Percentiles rank a stretch among this genome's conserved stretches.
These are phyloP conservation scores for Drosophila sechellia DNA, from an alignment of 1,140 invertebrate genomes.

Conservation along the genomic window DNA sequence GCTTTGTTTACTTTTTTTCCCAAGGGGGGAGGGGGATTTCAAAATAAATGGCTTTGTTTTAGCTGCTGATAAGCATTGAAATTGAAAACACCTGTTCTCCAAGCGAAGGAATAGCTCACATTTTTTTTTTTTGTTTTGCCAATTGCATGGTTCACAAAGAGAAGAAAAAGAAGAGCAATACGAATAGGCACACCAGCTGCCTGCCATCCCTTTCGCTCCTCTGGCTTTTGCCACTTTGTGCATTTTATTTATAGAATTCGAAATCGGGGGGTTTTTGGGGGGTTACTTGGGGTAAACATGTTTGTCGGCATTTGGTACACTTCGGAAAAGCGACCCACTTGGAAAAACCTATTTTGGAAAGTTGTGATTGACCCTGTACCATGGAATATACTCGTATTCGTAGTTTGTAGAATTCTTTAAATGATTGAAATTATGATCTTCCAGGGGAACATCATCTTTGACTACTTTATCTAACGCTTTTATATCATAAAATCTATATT, in stretches of 20 bases:
- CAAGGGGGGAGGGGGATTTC: background rate
- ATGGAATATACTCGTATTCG: too few relatives aligned
- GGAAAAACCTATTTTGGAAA: background rate
- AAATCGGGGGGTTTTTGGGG: slow-evolving; percentile 7
- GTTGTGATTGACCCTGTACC: too few relatives aligned
- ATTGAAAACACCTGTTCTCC: slow-evolving; percentile 19
- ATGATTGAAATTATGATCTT: too few relatives aligned
- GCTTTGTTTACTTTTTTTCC: slow-evolving; percentile 1
- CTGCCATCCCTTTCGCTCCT: slow-evolving; percentile 15
- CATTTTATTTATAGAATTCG: slow-evolving; percentile 31
- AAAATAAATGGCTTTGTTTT: background rate
- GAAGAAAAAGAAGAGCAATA: background rate
- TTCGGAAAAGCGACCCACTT: background rate
- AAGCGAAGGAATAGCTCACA: background rate
- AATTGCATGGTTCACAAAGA: slow-evolving; percentile 9
- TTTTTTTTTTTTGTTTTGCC: background rate
- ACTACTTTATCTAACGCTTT: too few relatives aligned
- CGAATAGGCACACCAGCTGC: slow-evolving; percentile 9
- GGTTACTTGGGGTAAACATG: slow-evolving; percentile 28
- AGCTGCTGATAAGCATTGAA: slow-evolving; percentile 7
- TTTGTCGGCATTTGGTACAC: slow-evolving; percentile 37
- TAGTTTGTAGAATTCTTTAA: too few relatives aligned
- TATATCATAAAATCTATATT: too few relatives aligned
- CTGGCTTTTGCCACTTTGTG: slow-evolving; percentile 30
- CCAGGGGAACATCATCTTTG: background rate